Conservation (phyloP, 2,113 vertebrate genomes). For the Oenanthe oenanthe region DNA sequence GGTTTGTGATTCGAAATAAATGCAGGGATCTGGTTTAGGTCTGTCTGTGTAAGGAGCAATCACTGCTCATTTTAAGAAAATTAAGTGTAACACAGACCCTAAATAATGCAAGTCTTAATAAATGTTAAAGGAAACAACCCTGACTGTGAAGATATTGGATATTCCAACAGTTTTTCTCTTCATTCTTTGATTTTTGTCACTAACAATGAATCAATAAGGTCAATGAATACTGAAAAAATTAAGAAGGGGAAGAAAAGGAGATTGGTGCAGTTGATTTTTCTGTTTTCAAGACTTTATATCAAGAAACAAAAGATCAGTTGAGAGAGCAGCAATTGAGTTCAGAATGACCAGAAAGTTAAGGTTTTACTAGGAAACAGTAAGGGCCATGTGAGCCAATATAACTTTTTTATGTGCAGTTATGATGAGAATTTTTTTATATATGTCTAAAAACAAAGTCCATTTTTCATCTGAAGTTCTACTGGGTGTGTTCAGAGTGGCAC, state of each 20-base stretch:
- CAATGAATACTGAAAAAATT: not conserved
- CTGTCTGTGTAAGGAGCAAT: not conserved
- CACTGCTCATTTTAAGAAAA: not conserved
- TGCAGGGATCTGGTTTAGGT: not conserved
- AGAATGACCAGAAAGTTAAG: not conserved
- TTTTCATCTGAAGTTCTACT: not conserved
- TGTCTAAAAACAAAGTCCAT: not conserved
- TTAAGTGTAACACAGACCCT: rapidly evolving
- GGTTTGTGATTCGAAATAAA: not conserved
- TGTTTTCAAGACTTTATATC: not conserved
- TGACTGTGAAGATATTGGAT: not conserved
- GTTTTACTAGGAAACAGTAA: not conserved
- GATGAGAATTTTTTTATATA: not conserved
- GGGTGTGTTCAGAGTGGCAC: not conserved
- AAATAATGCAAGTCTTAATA: not conserved
- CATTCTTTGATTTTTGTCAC: not conserved
- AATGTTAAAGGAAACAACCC: not conserved
- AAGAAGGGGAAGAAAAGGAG: not conserved
- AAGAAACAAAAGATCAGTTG: not conserved
- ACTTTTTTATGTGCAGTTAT: not conserved
- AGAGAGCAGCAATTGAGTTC: not conserved
- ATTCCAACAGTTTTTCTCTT: not conserved
- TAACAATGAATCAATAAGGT: not conserved
- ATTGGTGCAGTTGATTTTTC: not conserved
- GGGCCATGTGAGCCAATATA: not conserved